Evolutionary conservation across 2,888 invertebrate species (phyloP).

Genomic region (Thyatira batis): DNA sequence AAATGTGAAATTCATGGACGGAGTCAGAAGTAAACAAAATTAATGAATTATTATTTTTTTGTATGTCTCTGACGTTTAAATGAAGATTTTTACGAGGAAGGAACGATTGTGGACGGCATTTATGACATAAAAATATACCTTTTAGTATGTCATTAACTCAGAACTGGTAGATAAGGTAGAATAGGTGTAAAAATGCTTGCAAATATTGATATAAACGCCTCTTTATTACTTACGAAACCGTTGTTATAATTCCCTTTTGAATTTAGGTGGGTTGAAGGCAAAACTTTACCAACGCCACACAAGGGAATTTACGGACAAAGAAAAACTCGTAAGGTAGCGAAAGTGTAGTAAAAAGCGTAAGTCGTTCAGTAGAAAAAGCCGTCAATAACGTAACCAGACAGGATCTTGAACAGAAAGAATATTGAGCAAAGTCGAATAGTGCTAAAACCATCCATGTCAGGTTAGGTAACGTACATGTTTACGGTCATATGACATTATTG

Average conservation of each 20-base stretch:
- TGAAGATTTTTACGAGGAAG: conserved; percentile 15
- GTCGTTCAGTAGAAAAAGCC: conserved; percentile 28
- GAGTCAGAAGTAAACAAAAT: neutral
- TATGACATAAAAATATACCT: conserved; percentile 34
- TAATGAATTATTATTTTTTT: neutral
- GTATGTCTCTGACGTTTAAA: neutral
- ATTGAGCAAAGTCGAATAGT: conserved; percentile 21
- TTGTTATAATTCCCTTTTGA: neutral
- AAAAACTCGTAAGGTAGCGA: conserved; percentile 10
- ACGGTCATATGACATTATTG: conserved; percentile 34
- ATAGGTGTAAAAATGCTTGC: neutral
- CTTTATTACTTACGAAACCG: neutral
- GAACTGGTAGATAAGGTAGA: conserved; percentile 27
- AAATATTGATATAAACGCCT: neutral
- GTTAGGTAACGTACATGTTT: conserved; percentile 27
- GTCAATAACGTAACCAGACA: conserved; percentile 32
- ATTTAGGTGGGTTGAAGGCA: neutral
- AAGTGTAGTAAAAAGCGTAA: conserved; percentile 23
- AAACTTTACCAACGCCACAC: neutral
- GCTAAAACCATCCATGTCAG: conserved; percentile 32
- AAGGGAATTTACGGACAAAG: conserved; percentile 16
- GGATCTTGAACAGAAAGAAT: conserved; percentile 25
- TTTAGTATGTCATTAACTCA: conserved; percentile 45
- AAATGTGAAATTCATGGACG: neutral
- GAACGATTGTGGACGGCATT: conserved; percentile 29